Evolutionary conservation across 1,140 invertebrate genomes (phyloP), one percentile per base, ranked within the genome.

Genomic region (Nymphalis io): DNA sequence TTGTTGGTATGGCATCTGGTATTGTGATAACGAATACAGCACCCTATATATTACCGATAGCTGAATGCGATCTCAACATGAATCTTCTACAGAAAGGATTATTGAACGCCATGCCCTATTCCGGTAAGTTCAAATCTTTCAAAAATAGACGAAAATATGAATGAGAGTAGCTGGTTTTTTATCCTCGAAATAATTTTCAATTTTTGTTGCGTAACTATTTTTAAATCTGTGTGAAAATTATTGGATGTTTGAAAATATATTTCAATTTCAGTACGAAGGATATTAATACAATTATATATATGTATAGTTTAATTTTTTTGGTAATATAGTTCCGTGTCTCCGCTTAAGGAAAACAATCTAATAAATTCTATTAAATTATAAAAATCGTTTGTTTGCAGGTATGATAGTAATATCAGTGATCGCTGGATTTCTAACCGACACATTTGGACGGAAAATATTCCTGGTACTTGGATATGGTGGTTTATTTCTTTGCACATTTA

Each of bases 391-490:
- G 12, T 57, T 85, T 85, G 18, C 83, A 94, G 96, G 96, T 48
- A 97, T 97, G 96, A 93, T 96, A 60, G 88, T 94, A 0, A 95
- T 95, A 60, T 95, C 95, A 0, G 93, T 96, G 53, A 77, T 96
- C 5, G 96, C 96, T 93, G 96, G 96, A 11, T 96, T 95, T 62
- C 75, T 97, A 16, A 94, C 95, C 0, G 96, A 97, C 78, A 94
- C 94, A 0, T 92, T 94, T 58, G 96, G 96, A 8, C 93, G 96
- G 12, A 94, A 93, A 70, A 92, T 93, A 40, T 93, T 97, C 40
- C 86, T 97, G 8, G 81, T 95, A 13, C 89, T 92, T 21, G 96
- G 96, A 13, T 95, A 94, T 63, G 83, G 94, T 0, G 87, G 95
- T 0, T 94, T 96, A 78, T 94, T 93, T 13, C 53, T 96, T 6